These are phyloP conservation scores for Aplysia californica DNA, from an alignment of 1,140 invertebrate genomes.

Conservation along the genomic window DNA sequence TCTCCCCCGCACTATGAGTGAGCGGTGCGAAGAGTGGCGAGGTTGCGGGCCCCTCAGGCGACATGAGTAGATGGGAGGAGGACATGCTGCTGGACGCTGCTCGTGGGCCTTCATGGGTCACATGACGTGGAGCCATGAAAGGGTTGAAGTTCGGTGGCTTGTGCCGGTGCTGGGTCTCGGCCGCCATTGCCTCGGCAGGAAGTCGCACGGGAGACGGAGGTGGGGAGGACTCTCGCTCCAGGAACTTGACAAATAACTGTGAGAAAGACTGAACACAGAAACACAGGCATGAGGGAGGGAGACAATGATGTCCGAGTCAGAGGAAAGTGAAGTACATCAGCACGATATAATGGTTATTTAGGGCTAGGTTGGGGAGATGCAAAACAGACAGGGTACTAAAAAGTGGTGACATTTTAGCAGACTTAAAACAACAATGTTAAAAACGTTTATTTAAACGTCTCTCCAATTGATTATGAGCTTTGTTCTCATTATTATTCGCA, in stretches of 20 bases:
- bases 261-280: conserved; percentile 75
- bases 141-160: conserved; percentile 55
- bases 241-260: conserved; percentile 89
- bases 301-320: too few relatives aligned
- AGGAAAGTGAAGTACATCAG: too few relatives aligned
- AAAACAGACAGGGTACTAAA: too few relatives aligned
- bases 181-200: conserved; percentile 71
- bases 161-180: conserved; percentile 53
- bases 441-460: too few relatives aligned
- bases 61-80: conserved; percentile 36
- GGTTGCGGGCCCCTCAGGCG: conserved; percentile 39
- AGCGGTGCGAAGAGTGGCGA: conserved; percentile 26
- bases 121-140: conserved; percentile 62
- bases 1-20: conserved; percentile 27
- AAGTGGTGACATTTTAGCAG: too few relatives aligned
- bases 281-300: conserved; percentile 34
- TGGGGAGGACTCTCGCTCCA: conserved; percentile 86
- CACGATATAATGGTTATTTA: too few relatives aligned
- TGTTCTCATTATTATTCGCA: too few relatives aligned
- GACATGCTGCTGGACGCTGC: conserved; percentile 3
- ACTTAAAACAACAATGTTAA: too few relatives aligned
- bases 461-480: too few relatives aligned
- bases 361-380: too few relatives aligned
- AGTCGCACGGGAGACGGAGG: conserved; percentile 73
- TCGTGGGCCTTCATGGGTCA: conserved; percentile 28